Conservation (phyloP, 2,888 invertebrate genomes). For the Carterocephalus palaemon region DNA sequence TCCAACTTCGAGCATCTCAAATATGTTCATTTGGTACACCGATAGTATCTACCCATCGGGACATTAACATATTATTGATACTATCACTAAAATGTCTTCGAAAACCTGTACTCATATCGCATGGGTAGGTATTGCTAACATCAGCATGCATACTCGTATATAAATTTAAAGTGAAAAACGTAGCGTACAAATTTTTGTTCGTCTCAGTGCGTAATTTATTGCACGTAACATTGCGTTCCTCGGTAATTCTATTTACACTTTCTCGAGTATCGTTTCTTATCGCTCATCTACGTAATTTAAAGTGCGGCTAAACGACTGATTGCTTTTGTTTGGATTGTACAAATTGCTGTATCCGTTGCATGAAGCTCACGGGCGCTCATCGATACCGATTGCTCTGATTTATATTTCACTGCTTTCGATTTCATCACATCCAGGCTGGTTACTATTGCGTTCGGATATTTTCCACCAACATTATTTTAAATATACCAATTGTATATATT, state of each 20-base stretch:
- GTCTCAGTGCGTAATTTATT: slow-evolving; percentile 29
- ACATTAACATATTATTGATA: slow-evolving; percentile 39
- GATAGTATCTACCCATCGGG: slow-evolving; percentile 27
- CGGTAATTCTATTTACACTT: slow-evolving; percentile 39
- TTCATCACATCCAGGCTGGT: slow-evolving; percentile 59
- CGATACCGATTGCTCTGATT: slow-evolving; percentile 64
- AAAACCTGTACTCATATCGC: slow-evolving; percentile 32
- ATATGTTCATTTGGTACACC: slow-evolving; percentile 24
- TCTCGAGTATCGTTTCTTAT: slow-evolving; percentile 46
- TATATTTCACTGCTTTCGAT: slow-evolving; percentile 58
- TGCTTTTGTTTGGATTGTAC: slow-evolving; percentile 52
- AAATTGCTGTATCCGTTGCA: slow-evolving; percentile 61
- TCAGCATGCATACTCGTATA: slow-evolving; percentile 23
- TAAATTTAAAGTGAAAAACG: slow-evolving; percentile 29
- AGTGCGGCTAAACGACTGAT: slow-evolving; percentile 59
- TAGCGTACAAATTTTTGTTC: slow-evolving; percentile 30
- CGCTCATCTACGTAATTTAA: slow-evolving; percentile 69
- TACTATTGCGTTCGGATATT: slow-evolving; percentile 36
- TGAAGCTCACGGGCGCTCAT: slow-evolving; percentile 59
- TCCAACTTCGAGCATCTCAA: slow-evolving; percentile 11
- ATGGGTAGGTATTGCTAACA: slow-evolving; percentile 24
- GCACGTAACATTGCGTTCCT: slow-evolving; percentile 22
- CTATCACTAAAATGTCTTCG: slow-evolving; percentile 35
- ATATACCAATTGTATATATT: too few species aligned
- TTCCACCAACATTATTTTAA: slow-evolving; percentile 5